These are phyloP conservation scores for Amyelois transitella DNA, from an alignment of 1,140 invertebrate genomes.

Conservation along the genomic window DNA sequence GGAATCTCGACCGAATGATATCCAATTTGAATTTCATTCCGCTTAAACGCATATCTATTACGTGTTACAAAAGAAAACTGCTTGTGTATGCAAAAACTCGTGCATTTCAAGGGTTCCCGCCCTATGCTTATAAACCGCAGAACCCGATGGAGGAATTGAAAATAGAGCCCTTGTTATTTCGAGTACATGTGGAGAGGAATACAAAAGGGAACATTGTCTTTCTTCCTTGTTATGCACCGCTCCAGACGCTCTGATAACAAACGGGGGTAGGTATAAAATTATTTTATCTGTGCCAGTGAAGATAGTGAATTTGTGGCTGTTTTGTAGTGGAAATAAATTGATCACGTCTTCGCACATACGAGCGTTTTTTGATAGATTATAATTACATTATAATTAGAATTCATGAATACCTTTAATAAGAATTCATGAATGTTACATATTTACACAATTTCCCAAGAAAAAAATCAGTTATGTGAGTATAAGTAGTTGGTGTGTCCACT, in stretches of 20 bases:
- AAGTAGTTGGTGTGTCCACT: too few species aligned
- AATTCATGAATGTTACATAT: too few species aligned
- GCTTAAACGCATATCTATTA: conserved; percentile 19
- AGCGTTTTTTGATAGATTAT: too few species aligned
- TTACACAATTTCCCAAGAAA: too few species aligned
- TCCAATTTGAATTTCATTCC: conserved; percentile 21
- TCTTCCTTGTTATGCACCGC: conserved; percentile 34
- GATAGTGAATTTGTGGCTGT: background rate
- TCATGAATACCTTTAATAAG: too few species aligned
- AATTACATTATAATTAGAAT: too few species aligned
- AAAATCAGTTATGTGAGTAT: too few species aligned
- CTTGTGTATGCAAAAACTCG: conserved; percentile 38
- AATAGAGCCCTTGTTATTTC: conserved; percentile 66
- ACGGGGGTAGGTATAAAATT: conserved; percentile 17
- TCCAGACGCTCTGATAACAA: conserved; percentile 46
- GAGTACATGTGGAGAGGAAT: conserved; percentile 56
- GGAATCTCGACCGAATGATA: conserved; percentile 6
- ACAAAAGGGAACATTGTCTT: conserved; percentile 55
- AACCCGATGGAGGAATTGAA: conserved; percentile 59
- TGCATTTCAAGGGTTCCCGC: conserved; percentile 39
- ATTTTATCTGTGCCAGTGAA: conserved; percentile 3
- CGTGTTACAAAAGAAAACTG: conserved; percentile 27
- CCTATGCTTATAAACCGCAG: conserved; percentile 45
- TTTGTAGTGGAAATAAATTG: background rate
- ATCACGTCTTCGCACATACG: too few species aligned